phyloP scores from a whole-genome alignment of 2,888 invertebrate species.

The Lasioglossum oenotherae region DNA sequence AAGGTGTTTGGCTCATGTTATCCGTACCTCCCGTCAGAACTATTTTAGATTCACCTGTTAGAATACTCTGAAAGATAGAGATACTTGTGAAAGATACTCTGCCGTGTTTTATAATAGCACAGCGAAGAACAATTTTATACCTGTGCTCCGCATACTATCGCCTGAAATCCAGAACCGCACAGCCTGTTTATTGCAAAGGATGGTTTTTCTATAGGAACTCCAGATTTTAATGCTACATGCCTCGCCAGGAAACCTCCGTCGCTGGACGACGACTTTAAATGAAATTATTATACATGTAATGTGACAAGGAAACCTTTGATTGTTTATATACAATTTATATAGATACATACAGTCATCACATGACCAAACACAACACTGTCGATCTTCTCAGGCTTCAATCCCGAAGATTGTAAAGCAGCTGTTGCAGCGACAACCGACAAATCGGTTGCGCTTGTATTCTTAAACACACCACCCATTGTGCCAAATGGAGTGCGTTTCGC shows the following conservation, averaged over 20 bases:
- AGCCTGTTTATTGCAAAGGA: conserved; percentile 96
- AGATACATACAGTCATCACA: conserved; percentile 90
- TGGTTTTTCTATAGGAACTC: conserved; percentile 93
- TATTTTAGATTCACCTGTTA: conserved; percentile 92
- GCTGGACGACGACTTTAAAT: conserved; percentile 83
- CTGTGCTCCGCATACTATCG: conserved; percentile 95
- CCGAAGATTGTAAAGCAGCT: conserved; percentile 91
- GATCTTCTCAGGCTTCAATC: conserved; percentile 93
- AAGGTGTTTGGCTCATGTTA: conserved; percentile 97
- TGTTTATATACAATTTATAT: not conserved
- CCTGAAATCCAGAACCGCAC: conserved; percentile 99
- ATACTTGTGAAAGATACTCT: not conserved
- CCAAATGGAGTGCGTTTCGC: conserved; percentile 99
- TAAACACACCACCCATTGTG: conserved; percentile 94
- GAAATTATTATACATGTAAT: not conserved
- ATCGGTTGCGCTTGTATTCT: conserved; percentile 90
- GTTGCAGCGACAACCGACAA: conserved; percentile 93
- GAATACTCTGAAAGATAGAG: conserved; percentile 89
- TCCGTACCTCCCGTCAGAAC: conserved; percentile 97
- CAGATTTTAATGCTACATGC: conserved; percentile 93
- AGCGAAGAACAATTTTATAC: conserved; percentile 83
- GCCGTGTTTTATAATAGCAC: not conserved
- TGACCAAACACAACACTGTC: conserved; percentile 96
- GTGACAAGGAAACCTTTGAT: not conserved
- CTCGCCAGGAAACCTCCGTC: conserved; percentile 95